Conservation (phyloP, 2,797 vertebrate species). For the Pangasius mekongensis region DNA sequence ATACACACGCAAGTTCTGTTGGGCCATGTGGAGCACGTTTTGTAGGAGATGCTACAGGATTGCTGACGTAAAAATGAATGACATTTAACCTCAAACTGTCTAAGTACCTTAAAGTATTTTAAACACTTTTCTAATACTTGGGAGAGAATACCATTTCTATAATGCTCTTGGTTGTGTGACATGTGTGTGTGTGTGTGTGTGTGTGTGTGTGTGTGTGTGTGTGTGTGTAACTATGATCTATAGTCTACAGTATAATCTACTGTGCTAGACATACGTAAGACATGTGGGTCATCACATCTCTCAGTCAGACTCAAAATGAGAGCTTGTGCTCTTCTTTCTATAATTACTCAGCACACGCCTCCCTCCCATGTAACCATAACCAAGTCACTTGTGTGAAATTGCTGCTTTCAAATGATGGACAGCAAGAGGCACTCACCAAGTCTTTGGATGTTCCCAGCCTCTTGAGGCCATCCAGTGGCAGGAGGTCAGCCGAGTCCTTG, state of each 20-base stretch:
- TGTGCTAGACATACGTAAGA: neutral
- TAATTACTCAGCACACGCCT: neutral
- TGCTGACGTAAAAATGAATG: neutral
- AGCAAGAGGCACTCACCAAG: slow-evolving; percentile 81
- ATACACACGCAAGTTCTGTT: neutral
- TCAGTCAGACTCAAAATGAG: neutral
- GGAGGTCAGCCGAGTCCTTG: slow-evolving; percentile 96
- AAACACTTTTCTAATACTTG: neutral
- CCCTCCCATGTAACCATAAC: neutral
- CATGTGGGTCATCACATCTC: neutral
- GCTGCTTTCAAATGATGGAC: neutral
- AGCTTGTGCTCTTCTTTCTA: neutral
- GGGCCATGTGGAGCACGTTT: neutral
- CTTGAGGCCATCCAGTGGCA: slow-evolving; percentile 93
- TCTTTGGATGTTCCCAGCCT: slow-evolving; percentile 93
- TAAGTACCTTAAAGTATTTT: neutral
- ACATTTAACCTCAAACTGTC: neutral
- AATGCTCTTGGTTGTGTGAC: neutral
- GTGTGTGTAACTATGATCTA: neutral
- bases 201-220: neutral
- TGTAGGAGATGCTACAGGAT: neutral
- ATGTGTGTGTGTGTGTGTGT: neutral
- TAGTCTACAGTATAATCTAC: neutral
- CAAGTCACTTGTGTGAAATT: neutral
- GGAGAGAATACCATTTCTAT: neutral